phyloP scores from a whole-genome alignment of 2,797 vertebrate genomes.

The Phylloscopus collybita region DNA sequence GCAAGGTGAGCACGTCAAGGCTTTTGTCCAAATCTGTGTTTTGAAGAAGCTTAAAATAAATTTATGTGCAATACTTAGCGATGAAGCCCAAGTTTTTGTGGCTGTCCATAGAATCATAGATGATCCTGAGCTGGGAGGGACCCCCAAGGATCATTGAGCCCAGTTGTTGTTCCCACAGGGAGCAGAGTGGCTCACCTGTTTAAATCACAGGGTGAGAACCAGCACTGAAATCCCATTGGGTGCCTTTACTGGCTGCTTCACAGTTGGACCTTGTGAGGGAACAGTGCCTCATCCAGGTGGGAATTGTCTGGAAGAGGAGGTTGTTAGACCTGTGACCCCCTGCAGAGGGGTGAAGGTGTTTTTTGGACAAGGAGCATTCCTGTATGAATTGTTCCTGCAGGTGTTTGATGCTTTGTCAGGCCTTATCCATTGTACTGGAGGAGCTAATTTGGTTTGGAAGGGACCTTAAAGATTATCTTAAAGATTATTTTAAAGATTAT shows the following conservation, averaged over 20 bases:
- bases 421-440: neutral
- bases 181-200: neutral
- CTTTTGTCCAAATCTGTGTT: neutral
- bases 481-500: neutral
- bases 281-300: neutral
- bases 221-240: neutral
- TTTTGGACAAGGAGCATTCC: neutral
- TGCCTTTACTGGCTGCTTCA: neutral
- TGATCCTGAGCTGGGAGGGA: neutral
- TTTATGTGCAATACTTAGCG: neutral
- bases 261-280: neutral
- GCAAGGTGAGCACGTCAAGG: constrained; percentile 85
- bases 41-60: neutral
- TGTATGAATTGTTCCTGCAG: rapidly evolving
- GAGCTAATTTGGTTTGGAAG: neutral
- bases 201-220: rapidly evolving
- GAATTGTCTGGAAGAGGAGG: neutral
- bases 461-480: neutral
- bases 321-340: neutral
- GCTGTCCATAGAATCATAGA: neutral
- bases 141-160: neutral
- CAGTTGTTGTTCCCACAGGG: neutral
- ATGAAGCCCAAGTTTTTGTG: neutral
- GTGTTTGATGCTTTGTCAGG: neutral
- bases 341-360: neutral